These are phyloP conservation scores for Himalopsyche phryganea DNA, from an alignment of 1,140 invertebrate species.

Conservation along the genomic window DNA sequence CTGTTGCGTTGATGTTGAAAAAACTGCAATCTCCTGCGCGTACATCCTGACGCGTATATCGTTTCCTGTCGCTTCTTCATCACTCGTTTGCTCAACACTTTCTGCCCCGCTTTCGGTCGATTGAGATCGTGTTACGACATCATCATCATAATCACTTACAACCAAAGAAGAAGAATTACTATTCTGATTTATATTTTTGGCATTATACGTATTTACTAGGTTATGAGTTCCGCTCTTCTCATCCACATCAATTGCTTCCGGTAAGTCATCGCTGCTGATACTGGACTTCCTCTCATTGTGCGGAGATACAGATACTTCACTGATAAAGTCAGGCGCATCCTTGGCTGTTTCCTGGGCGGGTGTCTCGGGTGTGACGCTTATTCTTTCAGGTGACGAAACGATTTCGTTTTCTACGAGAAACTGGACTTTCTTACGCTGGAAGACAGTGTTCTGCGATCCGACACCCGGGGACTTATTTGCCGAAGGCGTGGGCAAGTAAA, in stretches of 20 bases:
- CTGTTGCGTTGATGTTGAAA: background rate
- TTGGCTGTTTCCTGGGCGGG: background rate
- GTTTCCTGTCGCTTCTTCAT: conserved; percentile 1
- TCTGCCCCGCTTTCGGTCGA: conserved; percentile 17
- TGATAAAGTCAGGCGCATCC: background rate
- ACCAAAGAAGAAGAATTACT: background rate
- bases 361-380: conserved; percentile 1
- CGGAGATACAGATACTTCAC: conserved; percentile 4
- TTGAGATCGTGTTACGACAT: conserved; percentile 14
- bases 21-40: conserved; percentile 8
- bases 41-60: conserved; percentile 15
- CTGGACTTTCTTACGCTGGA: conserved; percentile 56
- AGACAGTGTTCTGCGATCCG: conserved; percentile 40
- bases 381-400: conserved; percentile 30
- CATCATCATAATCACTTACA: background rate
- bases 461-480: conserved; percentile 37
- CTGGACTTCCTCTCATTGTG: conserved; percentile 17
- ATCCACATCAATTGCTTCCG: background rate
- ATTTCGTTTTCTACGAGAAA: conserved; percentile 58
- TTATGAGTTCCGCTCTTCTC: conserved; percentile 21
- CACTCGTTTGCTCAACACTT: conserved; percentile 11
- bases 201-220: conserved; percentile 24
- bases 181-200: conserved; percentile 14
- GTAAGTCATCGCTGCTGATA: conserved; percentile 1
- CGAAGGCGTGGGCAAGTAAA: conserved; percentile 62